Evolutionary conservation across 2,113 vertebrate genomes (phyloP), one percentile per base, ranked within the genome.

Genomic region (Diadophis punctatus): DNA sequence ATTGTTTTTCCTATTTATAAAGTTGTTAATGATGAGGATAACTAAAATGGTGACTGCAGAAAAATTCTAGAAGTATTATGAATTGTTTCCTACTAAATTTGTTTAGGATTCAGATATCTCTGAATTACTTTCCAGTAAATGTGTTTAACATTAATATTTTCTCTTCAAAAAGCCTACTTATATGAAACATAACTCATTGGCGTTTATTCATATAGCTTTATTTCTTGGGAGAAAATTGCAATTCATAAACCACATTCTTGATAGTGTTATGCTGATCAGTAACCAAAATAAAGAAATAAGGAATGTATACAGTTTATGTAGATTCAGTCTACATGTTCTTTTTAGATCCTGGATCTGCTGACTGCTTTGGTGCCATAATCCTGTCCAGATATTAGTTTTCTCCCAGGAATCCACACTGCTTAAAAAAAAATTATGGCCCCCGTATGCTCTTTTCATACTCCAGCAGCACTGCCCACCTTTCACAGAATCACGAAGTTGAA

Each of bases 51-150:
- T 80, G 49, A 90, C 53, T 46, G 39, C n/a, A 10, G 25, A 56
- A 46, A 56, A 87, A 39, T 39, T 34, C 39, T 51, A n/a, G 18
- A 22, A 87, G 34, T 87, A 49, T 91, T 34, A 6, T 87, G 90
- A 39, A 8, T 30, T 87, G 49, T 52, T 87, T 87, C 52, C 84
- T 39, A 25, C 10, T 52, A 87, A 87, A 91, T 87, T 18, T 34
- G n/a, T 63, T 86, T 91, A 91, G 85, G 56, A 91, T 63, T 87
- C 46, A 22, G n/a, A 23, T 86, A 46, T 30, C 90, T 91, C 55
- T 49, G 84, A 51, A 8, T 43, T 87, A 49, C 34, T 63, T 87
- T 63, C 53, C 34, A 34, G 30, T 63, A 91, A 63, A 91, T 63
- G 18, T 25, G n/a, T 87, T 60, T 87, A 91, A 46, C 46, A 91